Base-by-base conservation (phyloP, 2,113 vertebrate species). In the Phaethon lepturus region DNA sequence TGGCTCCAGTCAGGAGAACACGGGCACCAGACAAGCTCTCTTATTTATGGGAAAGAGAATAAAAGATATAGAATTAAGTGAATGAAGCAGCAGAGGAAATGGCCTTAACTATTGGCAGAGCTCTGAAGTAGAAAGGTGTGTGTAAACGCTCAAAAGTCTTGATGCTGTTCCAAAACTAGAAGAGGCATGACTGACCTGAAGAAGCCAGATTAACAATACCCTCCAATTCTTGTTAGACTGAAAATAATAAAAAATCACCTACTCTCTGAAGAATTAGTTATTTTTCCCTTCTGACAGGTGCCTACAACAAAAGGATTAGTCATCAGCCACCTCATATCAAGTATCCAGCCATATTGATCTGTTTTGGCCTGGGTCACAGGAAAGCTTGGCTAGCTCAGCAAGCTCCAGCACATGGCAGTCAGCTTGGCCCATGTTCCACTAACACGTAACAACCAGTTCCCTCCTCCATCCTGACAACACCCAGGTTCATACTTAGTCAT, bases 1-100 rank as follows among this genome's bases (percentile, higher is more conserved):
- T 99, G 94, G 99, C 98, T 45, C 99, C 98, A 1, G 99, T 99
- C 96, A 99, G 97, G 40, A 99, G 93, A 10, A 99, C 98, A 3
- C 97, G 97, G 67, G 98, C 98, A 19, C 98, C 98, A 73, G 95
- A 97, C 77, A 99, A 97, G 49, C 96, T 98, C 50, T 98, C 99
- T 97, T 74, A 24, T 73, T 76, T n/a, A 90, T 26, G 62, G 33
- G 28, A 69, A 59, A 90, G 31, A 83, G 50, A 62, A 40, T 2
- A 55, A 42, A 50, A 89, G 13, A 75, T 2, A 59, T 0, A 77
- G 42, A 74, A 45, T 0, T 14, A 40, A 88, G 63, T 22, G n/a
- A 63, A 91, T 31, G n/a, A 91, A 53, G 55, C 23, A 77, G 44
- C 58, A 45, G 58, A 73, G 19, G 49, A 64, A 45, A 68, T 89